phyloP scores from a whole-genome alignment of 2,888 invertebrate species.

The Graphium colonna region DNA sequence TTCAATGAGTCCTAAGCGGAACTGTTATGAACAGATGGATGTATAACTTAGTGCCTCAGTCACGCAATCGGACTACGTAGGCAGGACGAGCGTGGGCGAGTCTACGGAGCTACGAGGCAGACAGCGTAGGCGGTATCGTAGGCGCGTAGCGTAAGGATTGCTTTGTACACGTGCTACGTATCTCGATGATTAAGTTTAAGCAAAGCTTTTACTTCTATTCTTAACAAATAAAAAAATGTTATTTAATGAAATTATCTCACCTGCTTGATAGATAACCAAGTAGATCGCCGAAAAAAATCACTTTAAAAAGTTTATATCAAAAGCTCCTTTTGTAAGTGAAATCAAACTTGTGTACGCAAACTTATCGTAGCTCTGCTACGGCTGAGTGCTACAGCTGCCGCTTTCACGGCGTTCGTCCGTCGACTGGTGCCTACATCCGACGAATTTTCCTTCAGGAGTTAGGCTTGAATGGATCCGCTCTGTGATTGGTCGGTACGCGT shows the following conservation, averaged over 20 bases:
- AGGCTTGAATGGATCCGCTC: slow-evolving; percentile 84
- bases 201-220: not conserved
- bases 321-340: slow-evolving; percentile 8
- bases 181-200: slow-evolving; percentile 5
- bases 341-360: slow-evolving; percentile 11
- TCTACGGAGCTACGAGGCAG: slow-evolving; percentile 69
- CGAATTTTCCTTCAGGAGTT: slow-evolving; percentile 80
- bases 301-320: not conserved
- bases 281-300: not conserved
- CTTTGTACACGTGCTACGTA: slow-evolving; percentile 47
- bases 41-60: slow-evolving; percentile 27
- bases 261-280: not conserved
- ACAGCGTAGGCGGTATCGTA: slow-evolving; percentile 67
- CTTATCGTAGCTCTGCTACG: slow-evolving; percentile 6
- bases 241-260: not conserved
- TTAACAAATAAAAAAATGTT: too few species aligned
- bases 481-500: slow-evolving; percentile 81
- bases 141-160: slow-evolving; percentile 54
- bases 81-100: slow-evolving; percentile 66
- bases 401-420: slow-evolving; percentile 54
- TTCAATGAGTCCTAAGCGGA: slow-evolving; percentile 2
- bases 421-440: slow-evolving; percentile 71
- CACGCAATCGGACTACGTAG: slow-evolving; percentile 37
- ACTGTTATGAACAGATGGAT: slow-evolving; percentile 23
- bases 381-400: slow-evolving; percentile 27